Evolutionary conservation across 2,888 invertebrate species (phyloP).

Genomic region (Hypena proboscidalis): DNA sequence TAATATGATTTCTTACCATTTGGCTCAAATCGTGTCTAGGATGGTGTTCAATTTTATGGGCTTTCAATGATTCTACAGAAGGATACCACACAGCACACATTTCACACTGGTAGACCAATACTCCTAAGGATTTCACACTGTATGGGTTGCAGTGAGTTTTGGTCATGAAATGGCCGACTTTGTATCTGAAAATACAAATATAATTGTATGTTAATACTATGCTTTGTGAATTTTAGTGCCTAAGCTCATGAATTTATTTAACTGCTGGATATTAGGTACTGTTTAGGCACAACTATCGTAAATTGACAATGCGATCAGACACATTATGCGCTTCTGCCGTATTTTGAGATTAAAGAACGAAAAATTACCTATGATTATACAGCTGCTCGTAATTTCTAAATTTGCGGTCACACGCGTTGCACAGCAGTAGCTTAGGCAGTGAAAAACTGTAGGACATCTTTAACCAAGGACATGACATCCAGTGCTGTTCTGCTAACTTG

Average conservation of each 20-base stretch:
- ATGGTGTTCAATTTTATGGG: conserved; percentile 69
- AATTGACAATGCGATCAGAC: too few species aligned
- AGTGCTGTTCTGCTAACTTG: conserved; percentile 73
- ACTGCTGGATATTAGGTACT: too few species aligned
- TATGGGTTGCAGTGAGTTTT: conserved; percentile 57
- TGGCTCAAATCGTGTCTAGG: conserved; percentile 54
- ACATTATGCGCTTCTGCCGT: too few species aligned
- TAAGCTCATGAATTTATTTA: too few species aligned
- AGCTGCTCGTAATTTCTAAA: conserved; percentile 79
- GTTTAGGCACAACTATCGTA: too few species aligned
- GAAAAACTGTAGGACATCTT: conserved; percentile 70
- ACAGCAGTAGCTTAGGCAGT: conserved; percentile 73
- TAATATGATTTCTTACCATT: conserved; percentile 47
- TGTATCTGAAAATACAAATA: conserved; percentile 63
- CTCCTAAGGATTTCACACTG: conserved; percentile 44
- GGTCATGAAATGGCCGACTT: conserved; percentile 71
- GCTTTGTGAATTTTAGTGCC: too few species aligned
- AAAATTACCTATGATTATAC: conserved; percentile 79
- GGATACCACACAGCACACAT: conserved; percentile 68
- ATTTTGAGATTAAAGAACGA: not conserved
- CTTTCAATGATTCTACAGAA: conserved; percentile 58
- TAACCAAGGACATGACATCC: conserved; percentile 72
- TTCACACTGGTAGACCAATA: conserved; percentile 76
- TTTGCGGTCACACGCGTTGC: conserved; percentile 79
- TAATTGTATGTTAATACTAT: too few species aligned